phyloP scores from a whole-genome alignment of 2,797 vertebrate genomes.

The Remorina albescens region DNA sequence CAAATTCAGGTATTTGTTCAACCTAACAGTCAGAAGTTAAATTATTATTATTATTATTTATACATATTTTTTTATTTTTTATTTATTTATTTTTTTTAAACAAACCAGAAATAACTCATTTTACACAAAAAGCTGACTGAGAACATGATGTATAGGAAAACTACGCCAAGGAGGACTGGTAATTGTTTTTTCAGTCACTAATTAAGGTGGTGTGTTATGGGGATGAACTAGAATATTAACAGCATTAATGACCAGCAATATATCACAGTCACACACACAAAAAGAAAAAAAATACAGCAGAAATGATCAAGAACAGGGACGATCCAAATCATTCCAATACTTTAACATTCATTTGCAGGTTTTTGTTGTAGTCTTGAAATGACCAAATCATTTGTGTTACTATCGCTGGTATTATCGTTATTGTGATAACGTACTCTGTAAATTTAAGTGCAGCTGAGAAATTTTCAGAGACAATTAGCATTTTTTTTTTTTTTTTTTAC shows the following conservation, averaged over 20 bases:
- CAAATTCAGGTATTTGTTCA: neutral
- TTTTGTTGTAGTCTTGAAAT: neutral
- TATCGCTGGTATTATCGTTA: neutral
- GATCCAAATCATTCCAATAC: neutral
- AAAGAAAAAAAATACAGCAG: neutral
- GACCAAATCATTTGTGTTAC: neutral
- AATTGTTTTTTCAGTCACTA: slow-evolving; percentile 23
- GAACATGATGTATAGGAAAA: neutral
- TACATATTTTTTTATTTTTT: no score
- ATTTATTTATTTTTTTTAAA: neutral
- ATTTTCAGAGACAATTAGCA: no score
- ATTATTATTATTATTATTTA: no score
- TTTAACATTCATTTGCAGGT: neutral
- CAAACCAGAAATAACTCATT: neutral
- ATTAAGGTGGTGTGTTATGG: slow-evolving; percentile 1
- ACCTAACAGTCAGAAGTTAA: neutral
- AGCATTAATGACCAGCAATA: slow-evolving; percentile 18
- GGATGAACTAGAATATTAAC: slow-evolving; percentile 21
- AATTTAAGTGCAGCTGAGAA: no score
- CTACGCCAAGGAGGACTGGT: slow-evolving; percentile 21
- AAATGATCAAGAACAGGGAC: neutral
- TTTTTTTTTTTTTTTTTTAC: no score
- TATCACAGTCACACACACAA: neutral
- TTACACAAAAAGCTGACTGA: neutral
- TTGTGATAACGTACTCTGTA: neutral